Percentiles rank a stretch among this genome's conserved stretches.
These are phyloP conservation scores for Calameuta filiformis DNA, from an alignment of 2,888 invertebrate genomes.

Conservation along the genomic window DNA sequence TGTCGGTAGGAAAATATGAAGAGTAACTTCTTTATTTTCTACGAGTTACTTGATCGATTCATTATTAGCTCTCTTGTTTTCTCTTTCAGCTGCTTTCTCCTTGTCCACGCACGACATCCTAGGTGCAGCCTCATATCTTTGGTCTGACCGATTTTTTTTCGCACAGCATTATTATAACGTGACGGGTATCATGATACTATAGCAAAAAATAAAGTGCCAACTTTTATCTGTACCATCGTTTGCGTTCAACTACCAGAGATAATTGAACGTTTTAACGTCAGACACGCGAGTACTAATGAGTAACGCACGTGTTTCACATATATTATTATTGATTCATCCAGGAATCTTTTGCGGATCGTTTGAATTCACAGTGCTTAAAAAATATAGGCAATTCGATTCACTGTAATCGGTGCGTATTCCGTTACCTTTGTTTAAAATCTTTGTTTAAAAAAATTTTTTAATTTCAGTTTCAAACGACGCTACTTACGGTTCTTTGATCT, in stretches of 20 bases:
- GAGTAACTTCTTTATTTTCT: constrained; percentile 31
- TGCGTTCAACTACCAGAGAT: neutral
- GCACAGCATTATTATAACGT: neutral
- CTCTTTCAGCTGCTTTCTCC: neutral
- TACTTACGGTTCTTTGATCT: neutral
- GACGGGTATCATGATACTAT: neutral
- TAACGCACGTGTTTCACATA: neutral
- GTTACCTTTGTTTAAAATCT: neutral
- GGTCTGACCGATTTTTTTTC: constrained; percentile 35
- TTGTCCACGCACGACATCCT: constrained; percentile 6
- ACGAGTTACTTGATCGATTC: neutral
- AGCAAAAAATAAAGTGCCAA: neutral
- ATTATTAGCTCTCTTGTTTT: neutral
- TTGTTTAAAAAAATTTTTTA: too few species aligned
- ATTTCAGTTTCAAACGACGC: neutral
- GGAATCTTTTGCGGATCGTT: neutral
- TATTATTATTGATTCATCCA: neutral
- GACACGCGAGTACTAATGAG: neutral
- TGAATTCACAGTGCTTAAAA: neutral
- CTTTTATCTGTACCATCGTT: neutral
- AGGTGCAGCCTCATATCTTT: constrained; percentile 37
- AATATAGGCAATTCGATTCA: neutral
- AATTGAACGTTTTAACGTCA: neutral
- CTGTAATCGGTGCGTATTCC: neutral
- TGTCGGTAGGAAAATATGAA: constrained; percentile 41